Evolutionary conservation across 2,797 vertebrate species (phyloP).

Genomic region (Hippocampus kuda): DNA sequence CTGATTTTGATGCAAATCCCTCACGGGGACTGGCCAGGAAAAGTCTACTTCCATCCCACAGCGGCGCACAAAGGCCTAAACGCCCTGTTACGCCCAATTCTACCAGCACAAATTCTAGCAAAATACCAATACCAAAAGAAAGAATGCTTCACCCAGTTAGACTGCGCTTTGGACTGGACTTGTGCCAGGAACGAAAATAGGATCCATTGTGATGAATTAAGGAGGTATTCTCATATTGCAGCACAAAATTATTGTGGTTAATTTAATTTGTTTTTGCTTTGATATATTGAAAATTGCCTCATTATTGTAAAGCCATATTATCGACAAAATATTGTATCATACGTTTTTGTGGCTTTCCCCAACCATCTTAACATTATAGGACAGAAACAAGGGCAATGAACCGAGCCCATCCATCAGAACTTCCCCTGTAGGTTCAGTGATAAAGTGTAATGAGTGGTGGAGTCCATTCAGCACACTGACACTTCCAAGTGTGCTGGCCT

Average conservation of each 20-base stretch:
- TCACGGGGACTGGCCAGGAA: no score
- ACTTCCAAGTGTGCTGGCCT: slow-evolving; percentile 15
- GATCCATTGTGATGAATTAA: neutral
- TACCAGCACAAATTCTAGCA: no score
- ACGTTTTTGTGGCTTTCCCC: neutral
- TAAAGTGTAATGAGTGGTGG: slow-evolving; percentile 27
- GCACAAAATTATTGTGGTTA: neutral
- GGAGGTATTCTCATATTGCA: neutral
- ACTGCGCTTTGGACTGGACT: no score
- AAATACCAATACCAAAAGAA: no score
- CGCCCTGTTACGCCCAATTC: no score
- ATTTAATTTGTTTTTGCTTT: neutral
- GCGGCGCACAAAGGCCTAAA: no score
- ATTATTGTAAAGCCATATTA: neutral
- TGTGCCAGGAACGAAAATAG: no score
- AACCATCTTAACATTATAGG: neutral
- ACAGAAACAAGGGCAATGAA: slow-evolving; percentile 24
- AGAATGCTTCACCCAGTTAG: no score
- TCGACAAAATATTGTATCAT: neutral
- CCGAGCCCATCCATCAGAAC: slow-evolving; percentile 41
- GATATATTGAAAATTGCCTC: neutral
- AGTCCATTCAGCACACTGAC: slow-evolving; percentile 22
- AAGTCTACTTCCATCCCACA: no score
- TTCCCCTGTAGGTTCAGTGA: slow-evolving; percentile 42
- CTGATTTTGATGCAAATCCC: no score